Evolutionary conservation across 2,888 invertebrate species (phyloP).

Genomic region (Halocaridina rubra): DNA sequence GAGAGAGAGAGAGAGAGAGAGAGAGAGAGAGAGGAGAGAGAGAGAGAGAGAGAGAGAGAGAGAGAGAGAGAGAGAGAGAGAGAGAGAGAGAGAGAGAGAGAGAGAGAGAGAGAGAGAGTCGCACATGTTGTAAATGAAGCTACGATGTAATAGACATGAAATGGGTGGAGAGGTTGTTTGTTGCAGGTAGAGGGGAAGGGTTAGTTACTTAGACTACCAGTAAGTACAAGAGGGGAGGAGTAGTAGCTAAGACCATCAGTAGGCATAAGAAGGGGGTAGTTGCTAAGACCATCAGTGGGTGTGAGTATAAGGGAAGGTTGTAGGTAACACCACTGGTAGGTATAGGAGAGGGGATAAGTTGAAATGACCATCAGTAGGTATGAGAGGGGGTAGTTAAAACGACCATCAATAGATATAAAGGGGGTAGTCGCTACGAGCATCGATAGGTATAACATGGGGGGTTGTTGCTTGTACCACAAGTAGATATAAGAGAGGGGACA

Average conservation of each 20-base stretch:
- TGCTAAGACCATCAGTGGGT: too few species aligned
- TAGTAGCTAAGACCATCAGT: neutral
- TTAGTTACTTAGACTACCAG: neutral
- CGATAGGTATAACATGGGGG: too few species aligned
- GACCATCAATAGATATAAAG: too few species aligned
- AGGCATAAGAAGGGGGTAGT: neutral
- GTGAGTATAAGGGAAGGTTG: too few species aligned
- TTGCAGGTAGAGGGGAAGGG: neutral
- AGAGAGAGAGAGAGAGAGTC: neutral
- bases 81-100: neutral
- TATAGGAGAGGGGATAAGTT: too few species aligned
- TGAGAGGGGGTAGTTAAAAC: too few species aligned
- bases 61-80: neutral
- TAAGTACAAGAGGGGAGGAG: neutral
- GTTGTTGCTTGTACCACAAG: too few species aligned
- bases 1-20: too few species aligned
- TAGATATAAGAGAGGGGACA: too few species aligned
- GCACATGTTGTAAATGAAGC: neutral
- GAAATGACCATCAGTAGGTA: too few species aligned
- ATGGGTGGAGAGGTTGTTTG: neutral
- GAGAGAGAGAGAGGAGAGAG: neutral
- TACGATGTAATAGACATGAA: neutral
- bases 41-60: neutral
- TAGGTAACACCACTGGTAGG: too few species aligned
- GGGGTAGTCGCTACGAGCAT: too few species aligned